Evolutionary conservation across 2,888 invertebrate genomes (phyloP), one percentile per base, ranked within the genome.

Genomic region (Agapostemon virescens): DNA sequence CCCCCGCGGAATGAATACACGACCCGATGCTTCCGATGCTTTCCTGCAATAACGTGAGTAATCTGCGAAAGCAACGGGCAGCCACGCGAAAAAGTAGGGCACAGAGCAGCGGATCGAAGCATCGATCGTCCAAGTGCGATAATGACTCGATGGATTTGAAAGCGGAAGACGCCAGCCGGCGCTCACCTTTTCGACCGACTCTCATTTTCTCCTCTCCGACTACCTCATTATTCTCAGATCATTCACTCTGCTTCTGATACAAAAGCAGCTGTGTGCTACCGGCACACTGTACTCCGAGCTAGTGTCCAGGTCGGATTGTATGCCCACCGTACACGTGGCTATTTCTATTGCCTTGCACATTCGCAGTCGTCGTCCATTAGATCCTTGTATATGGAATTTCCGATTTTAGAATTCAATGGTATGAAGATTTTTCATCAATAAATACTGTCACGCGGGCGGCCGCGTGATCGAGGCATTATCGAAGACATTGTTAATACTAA

Each of bases 71-170:
- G 82, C 78, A 81, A 77, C 71, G 74, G 40, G 30, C 23, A 42
- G 70, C 68, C 58, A 45, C 69, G 66, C 38, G 61, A 83, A 85
- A 86, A 85, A 84, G 78, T 85, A 84, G 85, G 82, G 33, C 86
- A 68, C 61, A 33, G 81, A 79, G 72, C 78, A 77, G 72, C 78
- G 82, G 73, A 77, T 85, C 84, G 82, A 82, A 84, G 74, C 78
- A 86, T 87, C 84, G 86, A 85, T 86, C 86, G 80, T 63, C 69
- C 73, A 76, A 79, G 80, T 77, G 85, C 80, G 86, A 85, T 86
- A 87, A 86, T 87, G 85, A 86, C 79, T 78, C 83, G 86, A 85
- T 82, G 87, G 87, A 85, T 86, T 87, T 85, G 85, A 83, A 87
- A 86, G 80, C 78, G 76, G 85, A 85, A 85, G 87, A 83, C 77